phyloP scores from a whole-genome alignment of 2,797 vertebrate genomes.

The Rhynchonycteris naso region DNA sequence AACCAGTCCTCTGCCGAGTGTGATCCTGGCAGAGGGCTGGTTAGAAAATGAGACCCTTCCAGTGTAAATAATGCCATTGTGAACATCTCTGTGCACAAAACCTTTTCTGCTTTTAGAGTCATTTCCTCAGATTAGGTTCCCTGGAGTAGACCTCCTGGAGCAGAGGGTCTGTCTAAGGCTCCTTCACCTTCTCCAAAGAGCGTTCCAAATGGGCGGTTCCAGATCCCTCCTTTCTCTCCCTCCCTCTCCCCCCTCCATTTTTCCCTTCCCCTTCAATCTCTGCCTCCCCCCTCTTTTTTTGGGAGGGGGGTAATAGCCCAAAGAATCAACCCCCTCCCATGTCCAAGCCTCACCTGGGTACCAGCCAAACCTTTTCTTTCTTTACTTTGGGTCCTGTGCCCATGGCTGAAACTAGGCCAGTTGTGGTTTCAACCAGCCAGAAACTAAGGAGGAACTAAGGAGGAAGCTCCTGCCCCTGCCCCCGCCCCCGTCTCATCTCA shows the following conservation, averaged over 20 bases:
- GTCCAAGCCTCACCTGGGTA: background rate
- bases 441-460: background rate
- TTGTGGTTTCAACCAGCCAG: background rate
- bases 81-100: background rate
- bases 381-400: background rate
- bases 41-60: too few species aligned
- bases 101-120: background rate
- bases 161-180: background rate
- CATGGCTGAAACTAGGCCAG: background rate
- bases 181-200: background rate
- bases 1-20: background rate
- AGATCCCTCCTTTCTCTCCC: background rate
- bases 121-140: background rate
- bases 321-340: background rate
- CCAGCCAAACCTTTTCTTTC: background rate
- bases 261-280: too few species aligned
- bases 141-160: background rate
- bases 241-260: background rate
- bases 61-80: rapidly evolving
- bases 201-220: background rate
- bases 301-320: background rate
- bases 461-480: background rate
- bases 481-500: background rate
- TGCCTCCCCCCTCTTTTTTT: too few species aligned
- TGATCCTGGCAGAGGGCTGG: too few species aligned